These are phyloP conservation scores for Thysanoteuthis rhombus DNA, from an alignment of 2,888 invertebrate species.

Conservation along the genomic window DNA sequence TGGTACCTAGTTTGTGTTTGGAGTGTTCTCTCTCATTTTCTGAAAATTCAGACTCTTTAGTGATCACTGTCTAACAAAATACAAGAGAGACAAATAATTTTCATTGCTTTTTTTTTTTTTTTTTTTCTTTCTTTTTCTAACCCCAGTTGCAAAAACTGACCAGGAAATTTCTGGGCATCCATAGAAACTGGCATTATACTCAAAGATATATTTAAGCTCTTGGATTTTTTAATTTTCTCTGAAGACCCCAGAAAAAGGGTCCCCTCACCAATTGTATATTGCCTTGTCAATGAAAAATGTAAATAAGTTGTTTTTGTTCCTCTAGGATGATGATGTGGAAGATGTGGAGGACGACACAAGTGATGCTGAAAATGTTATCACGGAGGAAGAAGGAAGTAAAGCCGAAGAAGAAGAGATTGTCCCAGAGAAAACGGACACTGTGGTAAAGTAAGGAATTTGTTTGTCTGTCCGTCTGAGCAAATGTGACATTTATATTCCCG, in stretches of 20 bases:
- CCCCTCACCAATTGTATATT: not conserved
- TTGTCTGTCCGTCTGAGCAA: not conserved
- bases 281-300: not conserved
- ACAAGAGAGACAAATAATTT: too few species aligned
- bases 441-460: not conserved
- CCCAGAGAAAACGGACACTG: not conserved
- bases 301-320: not conserved
- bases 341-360: not conserved
- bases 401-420: not conserved
- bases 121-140: too few species aligned
- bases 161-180: too few species aligned
- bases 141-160: too few species aligned
- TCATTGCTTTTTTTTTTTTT: too few species aligned
- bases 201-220: too few species aligned
- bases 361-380: not conserved
- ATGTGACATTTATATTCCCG: not conserved
- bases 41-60: too few species aligned
- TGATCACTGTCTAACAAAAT: too few species aligned
- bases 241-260: not conserved
- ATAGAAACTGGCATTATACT: too few species aligned
- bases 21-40: too few species aligned
- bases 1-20: too few species aligned
- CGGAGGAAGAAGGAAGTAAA: not conserved
- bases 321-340: not conserved
- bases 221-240: too few species aligned